phyloP scores from a whole-genome alignment of 2,113 vertebrate genomes.

The Terrapene triunguis region DNA sequence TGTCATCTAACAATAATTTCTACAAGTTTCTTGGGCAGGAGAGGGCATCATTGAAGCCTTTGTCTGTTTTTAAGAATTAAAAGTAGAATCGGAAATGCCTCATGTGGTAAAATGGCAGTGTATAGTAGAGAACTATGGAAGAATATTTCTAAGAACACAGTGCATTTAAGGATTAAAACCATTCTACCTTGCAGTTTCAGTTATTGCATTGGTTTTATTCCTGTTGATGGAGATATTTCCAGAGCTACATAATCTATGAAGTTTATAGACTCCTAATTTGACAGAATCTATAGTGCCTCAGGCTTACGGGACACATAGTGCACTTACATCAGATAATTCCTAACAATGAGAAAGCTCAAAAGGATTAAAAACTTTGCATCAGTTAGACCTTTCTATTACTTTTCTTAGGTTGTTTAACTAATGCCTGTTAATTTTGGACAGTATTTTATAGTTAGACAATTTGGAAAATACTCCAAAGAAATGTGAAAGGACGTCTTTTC shows the following conservation, averaged over 20 bases:
- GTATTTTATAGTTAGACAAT: slow-evolving; percentile 66
- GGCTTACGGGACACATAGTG: slow-evolving; percentile 45
- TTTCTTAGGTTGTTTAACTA: slow-evolving; percentile 69
- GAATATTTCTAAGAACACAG: slow-evolving; percentile 38
- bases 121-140: slow-evolving; percentile 7
- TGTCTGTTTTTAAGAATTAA: slow-evolving; percentile 35
- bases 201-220: slow-evolving; percentile 25
- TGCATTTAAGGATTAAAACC: slow-evolving; percentile 65
- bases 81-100: slow-evolving; percentile 27
- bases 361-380: slow-evolving; percentile 45
- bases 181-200: slow-evolving; percentile 67
- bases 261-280: slow-evolving; percentile 43
- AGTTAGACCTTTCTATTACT: slow-evolving; percentile 44
- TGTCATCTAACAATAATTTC: not conserved
- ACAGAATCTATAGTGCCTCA: slow-evolving; percentile 35
- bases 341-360: slow-evolving; percentile 54
- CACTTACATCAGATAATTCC: slow-evolving; percentile 44
- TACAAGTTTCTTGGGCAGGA: not conserved
- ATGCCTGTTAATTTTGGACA: slow-evolving; percentile 45
- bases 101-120: not conserved
- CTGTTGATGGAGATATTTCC: slow-evolving; percentile 47
- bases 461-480: slow-evolving; percentile 81
- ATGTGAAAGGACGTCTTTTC: slow-evolving; percentile 77
- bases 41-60: slow-evolving; percentile 9
- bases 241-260: slow-evolving; percentile 32